These are phyloP conservation scores for Pammene fasciana DNA, from an alignment of 2,888 invertebrate species.

Conservation along the genomic window DNA sequence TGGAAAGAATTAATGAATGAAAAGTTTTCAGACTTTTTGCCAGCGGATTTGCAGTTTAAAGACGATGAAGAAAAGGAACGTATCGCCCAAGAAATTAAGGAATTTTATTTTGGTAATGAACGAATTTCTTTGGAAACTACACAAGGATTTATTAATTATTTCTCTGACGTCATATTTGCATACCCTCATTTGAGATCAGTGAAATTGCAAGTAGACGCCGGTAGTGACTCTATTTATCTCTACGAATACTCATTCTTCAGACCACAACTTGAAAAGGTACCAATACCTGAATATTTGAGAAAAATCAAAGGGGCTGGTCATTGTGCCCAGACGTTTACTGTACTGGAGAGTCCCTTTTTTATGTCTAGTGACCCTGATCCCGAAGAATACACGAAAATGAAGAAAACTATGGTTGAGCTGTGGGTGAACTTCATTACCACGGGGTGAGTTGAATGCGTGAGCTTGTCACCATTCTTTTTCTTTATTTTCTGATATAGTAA, in stretches of 20 bases:
- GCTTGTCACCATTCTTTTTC: too few species aligned
- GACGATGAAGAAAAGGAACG: conserved; percentile 51
- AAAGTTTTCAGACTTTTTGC: conserved; percentile 63
- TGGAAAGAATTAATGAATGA: conserved; percentile 59
- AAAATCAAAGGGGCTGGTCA: conserved; percentile 21
- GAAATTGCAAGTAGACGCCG: conserved; percentile 19
- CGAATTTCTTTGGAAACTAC: conserved; percentile 5
- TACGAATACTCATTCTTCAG: conserved; percentile 22
- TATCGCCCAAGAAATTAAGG: conserved; percentile 52
- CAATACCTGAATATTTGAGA: conserved; percentile 2
- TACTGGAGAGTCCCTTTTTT: background rate
- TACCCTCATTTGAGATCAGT: conserved; percentile 11
- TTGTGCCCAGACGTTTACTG: conserved; percentile 8
- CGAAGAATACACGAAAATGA: conserved; percentile 14
- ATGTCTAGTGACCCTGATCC: background rate
- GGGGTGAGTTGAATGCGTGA: conserved; percentile 5
- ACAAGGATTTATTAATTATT: conserved; percentile 31
- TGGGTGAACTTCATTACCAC: conserved; percentile 30
- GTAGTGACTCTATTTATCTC: conserved; percentile 30
- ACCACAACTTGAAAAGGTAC: background rate
- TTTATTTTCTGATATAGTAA: too few species aligned
- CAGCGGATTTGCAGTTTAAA: conserved; percentile 58
- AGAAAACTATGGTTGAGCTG: conserved; percentile 9
- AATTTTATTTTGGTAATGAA: conserved; percentile 60
- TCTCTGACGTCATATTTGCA: conserved; percentile 52